Base-by-base conservation (phyloP, 2,113 vertebrate genomes). In the Lathamus discolor region DNA sequence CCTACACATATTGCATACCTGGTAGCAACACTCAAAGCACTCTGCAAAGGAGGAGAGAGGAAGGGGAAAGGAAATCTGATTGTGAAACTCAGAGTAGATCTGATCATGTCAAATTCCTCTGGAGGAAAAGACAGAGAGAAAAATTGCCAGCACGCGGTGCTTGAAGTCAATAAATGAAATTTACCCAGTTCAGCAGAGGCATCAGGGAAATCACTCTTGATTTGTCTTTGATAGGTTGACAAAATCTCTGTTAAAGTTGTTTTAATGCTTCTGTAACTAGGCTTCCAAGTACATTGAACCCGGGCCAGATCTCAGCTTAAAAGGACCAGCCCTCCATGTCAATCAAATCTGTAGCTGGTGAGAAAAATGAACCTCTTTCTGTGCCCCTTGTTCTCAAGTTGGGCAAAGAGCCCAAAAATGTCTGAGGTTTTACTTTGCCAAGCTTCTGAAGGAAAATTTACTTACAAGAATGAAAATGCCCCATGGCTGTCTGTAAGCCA, bases 111-210 rank as follows among this genome's bases (percentile, higher is more conserved):
- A 96, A 96, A 94, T 93, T 96, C 80, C 81, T 97, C 95, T 69
- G 82, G 90, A 95, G 93, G 72, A 75, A 92, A 87, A 89, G 87
- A 82, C 57, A 75, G 74, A 79, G 79, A 90, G 87, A 94, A 97
- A 97, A 96, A 96, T 92, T 92, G 88, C 93, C 91, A 88, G 91
- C 78, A 90, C 86, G 2, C 52, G 77, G 87, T 35, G 67, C 95
- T 98, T 88, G 82, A 88, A 96, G 95, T 97, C 96, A 95, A 86
- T 96, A 97, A 96, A 96, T 85, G 93, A 95, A 97, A 96, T 97
- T 92, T 96, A 93, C 74, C 79, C 88, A 91, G 92, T 96, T 95
- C 94, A 95, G 75, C 87, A 78, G 90, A 91, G 92, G 78, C 91
- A 82, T 72, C 27, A 63, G 89, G 93, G 90, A 96, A 97, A 96